Evolutionary conservation across 2,888 invertebrate species (phyloP).

Genomic region (Macrophya alboannulata): DNA sequence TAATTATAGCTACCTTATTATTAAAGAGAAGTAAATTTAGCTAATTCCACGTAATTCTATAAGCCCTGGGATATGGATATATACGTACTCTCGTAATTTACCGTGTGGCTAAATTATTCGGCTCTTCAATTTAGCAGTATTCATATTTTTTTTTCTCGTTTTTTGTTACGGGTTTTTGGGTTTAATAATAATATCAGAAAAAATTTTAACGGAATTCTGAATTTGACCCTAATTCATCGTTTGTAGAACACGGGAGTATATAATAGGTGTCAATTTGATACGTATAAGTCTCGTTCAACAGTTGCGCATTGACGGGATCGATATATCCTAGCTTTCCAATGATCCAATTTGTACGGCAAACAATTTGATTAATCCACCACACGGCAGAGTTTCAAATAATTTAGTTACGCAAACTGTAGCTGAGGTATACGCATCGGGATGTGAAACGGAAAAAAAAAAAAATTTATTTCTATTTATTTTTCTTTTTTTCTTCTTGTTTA

Average conservation of each 20-base stretch:
- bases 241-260: not conserved
- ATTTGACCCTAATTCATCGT: not conserved
- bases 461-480: too few species aligned
- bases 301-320: slow-evolving; percentile 6
- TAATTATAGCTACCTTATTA: slow-evolving; percentile 9
- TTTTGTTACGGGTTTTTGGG: not conserved
- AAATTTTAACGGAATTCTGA: not conserved
- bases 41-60: not conserved
- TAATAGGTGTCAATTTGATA: slow-evolving; percentile 2
- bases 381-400: slow-evolving; percentile 22
- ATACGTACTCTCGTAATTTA: not conserved
- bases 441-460: not conserved
- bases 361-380: slow-evolving; percentile 45
- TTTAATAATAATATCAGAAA: not conserved
- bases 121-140: too few species aligned
- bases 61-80: not conserved
- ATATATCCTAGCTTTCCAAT: slow-evolving; percentile 37
- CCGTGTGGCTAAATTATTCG: too few species aligned
- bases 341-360: slow-evolving; percentile 34
- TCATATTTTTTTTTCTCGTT: not conserved
- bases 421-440: not conserved
- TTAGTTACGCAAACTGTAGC: slow-evolving; percentile 17
- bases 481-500: not conserved
- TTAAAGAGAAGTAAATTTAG: not conserved
- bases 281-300: not conserved